A percentile compares a stretch with the other conserved stretches of the same genome.
These are phyloP conservation scores for Varanus komodoensis DNA, from an alignment of 2,113 vertebrate species.

Conservation along the genomic window DNA sequence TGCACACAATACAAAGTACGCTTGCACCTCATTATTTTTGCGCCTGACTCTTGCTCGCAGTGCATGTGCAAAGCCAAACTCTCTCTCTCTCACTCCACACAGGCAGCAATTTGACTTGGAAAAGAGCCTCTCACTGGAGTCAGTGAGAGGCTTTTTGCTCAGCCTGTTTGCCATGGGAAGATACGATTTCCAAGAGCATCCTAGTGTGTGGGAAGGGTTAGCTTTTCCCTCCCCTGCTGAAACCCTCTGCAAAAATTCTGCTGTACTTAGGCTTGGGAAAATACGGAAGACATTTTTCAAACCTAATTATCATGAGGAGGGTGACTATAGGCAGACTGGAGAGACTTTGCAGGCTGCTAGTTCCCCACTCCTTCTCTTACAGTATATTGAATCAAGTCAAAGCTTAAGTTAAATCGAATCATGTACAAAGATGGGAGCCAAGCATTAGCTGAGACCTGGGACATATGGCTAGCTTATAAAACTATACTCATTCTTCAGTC, in stretches of 20 bases:
- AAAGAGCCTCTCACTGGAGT: background rate
- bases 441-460: background rate
- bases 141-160: too few relatives aligned
- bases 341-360: background rate
- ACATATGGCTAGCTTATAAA: background rate
- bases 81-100: background rate
- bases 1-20: too few relatives aligned
- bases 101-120: background rate
- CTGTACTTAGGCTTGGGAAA: background rate
- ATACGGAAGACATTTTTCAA: background rate
- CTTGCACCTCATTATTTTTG: background rate
- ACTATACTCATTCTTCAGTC: background rate
- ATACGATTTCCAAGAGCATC: background rate
- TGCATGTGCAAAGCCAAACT: background rate
- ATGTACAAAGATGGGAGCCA: background rate
- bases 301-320: background rate
- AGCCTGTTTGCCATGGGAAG: background rate
- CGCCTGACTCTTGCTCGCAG: too few relatives aligned
- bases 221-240: too few relatives aligned
- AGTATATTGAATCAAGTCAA: background rate
- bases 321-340: too few relatives aligned
- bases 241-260: too few relatives aligned
- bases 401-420: background rate
- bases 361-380: background rate
- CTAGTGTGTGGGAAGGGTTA: too few relatives aligned